Evolutionary conservation across 2,888 invertebrate genomes (phyloP), one percentile per base, ranked within the genome.

Genomic region (Parnassius apollo): DNA sequence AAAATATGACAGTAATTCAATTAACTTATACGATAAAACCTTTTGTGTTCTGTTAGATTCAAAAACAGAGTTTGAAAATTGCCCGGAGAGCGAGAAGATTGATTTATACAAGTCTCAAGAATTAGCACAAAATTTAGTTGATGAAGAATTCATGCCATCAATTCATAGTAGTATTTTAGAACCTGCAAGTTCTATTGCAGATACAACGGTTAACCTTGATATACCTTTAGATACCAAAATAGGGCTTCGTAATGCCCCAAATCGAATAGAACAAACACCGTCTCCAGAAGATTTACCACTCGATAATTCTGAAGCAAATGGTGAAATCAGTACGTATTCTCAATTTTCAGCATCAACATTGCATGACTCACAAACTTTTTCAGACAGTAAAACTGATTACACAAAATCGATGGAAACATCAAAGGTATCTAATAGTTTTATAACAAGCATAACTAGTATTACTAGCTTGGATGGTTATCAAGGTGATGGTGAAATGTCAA

Each of bases 391-490:
- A 82, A 93, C 91, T 53, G 94, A 94, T 67, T 92, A 92, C 71
- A 90, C 91, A 9, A 94, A 94, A 80, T 94, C 94, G 2, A 93
- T 91, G 80, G 91, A 92, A 73, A 93, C 92, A 25, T 94, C 93
- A 52, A 94, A 95, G 85, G 94, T 95, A 11, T 94, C 94, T 8
- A 95, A 93, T 71, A 96, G 96, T 81, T 96, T 96, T 76, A 95
- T 97, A 22, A 96, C 96, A 2, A 96, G 97, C 76, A 96, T 97
- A 18, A 97, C 97, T n/a, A 97, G 97, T 79, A 96, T 97, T 66
- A 96, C 96, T 42, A 98, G 98, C 84, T 93, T 97, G 70, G 98
- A 98, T 83, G 98, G 98, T 51, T 98, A 98, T 86, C 98, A 97
- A 87, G 98, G 98, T 10, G 97, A 97, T 85, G 97, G 97, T 7